Evolutionary conservation across 2,113 vertebrate genomes (phyloP), one percentile per base, ranked within the genome.

Genomic region (Brachypodius melanocephalos): DNA sequence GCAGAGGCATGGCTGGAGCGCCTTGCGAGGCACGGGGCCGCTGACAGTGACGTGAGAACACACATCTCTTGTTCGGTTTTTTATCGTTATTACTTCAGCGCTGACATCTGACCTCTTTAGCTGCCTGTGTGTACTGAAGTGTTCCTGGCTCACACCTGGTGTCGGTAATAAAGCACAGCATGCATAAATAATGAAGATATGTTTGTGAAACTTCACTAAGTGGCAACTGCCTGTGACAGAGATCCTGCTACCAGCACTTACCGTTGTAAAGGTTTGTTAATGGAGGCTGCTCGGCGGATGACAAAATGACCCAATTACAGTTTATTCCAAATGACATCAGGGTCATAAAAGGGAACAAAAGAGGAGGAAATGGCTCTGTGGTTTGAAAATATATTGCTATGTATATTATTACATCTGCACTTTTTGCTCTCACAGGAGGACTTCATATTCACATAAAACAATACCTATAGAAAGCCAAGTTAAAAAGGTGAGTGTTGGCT

Each of bases 201-300:
- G 79, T 93, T 96, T 91, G 96, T 83, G 95, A 97, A 97, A 97
- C 96, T 97, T 96, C 96, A 97, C 93, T 97, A 97, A 97, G 96
- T 94, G 96, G 95, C 91, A 96, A 97, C 95, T 97, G 96, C 88
- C 95, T 97, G 95, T 97, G 97, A 97, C 96, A 97, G 92, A 91
- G 94, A 95, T 86, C 86, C 54, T 25, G 24, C 95, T 85, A 94
- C 93, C 22, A 88, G 68, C 48, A 84, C 74, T 87, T 42, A 80
- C 74, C 32, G 84, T 83, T 68, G 80, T 54, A 95, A 89, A 96
- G 95, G 78, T 72, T 76, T 88, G 73, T 85, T 96, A 95, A 95
- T 85, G 83, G 89, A 81, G 68, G 59, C 93, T 96, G 88, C 94
- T 96, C 94, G 88, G 92, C 0, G 0, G 85, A 94, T 93, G 94